Percentiles rank a stretch among this genome's conserved stretches.
These are phyloP conservation scores for Ephestia elutella DNA, from an alignment of 1,140 invertebrate genomes.

Conservation along the genomic window DNA sequence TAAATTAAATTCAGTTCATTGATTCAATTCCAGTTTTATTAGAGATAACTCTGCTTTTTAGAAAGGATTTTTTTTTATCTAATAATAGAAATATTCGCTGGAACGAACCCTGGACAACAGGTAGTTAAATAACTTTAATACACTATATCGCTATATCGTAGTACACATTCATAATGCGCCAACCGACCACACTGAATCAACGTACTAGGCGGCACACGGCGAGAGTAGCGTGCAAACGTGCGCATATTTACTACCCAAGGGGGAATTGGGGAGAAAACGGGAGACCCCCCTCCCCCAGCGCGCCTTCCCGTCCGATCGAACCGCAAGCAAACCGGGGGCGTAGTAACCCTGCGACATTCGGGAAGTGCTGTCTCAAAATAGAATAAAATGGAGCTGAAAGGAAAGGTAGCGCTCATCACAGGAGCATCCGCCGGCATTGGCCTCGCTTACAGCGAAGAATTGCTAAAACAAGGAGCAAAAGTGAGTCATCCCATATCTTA, in stretches of 20 bases:
- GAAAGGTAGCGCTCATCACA: conserved; percentile 83
- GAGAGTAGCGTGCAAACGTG: conserved; percentile 61
- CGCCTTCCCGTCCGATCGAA: conserved; percentile 57
- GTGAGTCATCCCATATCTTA: conserved; percentile 61
- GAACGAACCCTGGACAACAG: too few relatives aligned
- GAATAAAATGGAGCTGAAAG: conserved; percentile 78
- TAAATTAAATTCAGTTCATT: too few relatives aligned
- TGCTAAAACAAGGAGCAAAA: conserved; percentile 82
- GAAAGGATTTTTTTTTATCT: too few relatives aligned
- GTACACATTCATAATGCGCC: not conserved
- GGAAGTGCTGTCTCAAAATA: conserved; percentile 37
- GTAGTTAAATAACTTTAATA: too few relatives aligned
- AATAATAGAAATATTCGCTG: too few relatives aligned
- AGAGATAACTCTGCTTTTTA: too few relatives aligned
- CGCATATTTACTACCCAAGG: conserved; percentile 64
- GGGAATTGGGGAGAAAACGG: conserved; percentile 45
- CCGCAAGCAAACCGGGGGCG: conserved; percentile 38
- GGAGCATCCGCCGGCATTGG: conserved; percentile 84
- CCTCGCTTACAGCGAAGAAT: conserved; percentile 78
- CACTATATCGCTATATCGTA: too few relatives aligned
- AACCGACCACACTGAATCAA: conserved; percentile 35
- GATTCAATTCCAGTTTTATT: too few relatives aligned
- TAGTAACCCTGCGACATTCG: conserved; percentile 42
- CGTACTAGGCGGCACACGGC: conserved; percentile 35
- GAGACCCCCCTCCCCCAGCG: conserved; percentile 30